phyloP scores from a whole-genome alignment of 2,888 invertebrate species.

The Chrysodeixis includens region DNA sequence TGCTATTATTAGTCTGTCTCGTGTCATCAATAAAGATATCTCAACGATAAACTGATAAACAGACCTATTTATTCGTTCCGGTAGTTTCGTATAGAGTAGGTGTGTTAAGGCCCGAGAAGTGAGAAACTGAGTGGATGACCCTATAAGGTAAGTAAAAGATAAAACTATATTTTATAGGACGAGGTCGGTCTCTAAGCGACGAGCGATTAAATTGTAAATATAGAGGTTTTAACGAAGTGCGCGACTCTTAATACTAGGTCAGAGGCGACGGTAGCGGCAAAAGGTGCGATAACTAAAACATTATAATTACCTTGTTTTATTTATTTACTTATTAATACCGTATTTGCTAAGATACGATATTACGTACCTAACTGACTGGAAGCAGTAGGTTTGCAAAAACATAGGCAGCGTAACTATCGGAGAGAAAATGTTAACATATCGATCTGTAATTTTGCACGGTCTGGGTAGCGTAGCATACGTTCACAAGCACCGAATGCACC shows the following conservation, averaged over 20 bases:
- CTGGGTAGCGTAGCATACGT: background rate
- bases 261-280: conserved; percentile 3
- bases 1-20: conserved; percentile 11
- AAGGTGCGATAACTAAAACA: conserved; percentile 5
- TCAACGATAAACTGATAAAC: conserved; percentile 38
- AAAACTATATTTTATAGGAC: conserved; percentile 60
- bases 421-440: background rate
- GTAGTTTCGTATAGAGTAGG: conserved; percentile 24
- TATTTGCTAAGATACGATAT: too few species aligned
- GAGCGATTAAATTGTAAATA: conserved; percentile 53
- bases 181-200: conserved; percentile 47
- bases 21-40: conserved; percentile 28
- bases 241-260: conserved; percentile 44
- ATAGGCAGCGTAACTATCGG: too few species aligned
- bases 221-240: conserved; percentile 50
- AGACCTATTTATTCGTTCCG: conserved; percentile 38
- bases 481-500: background rate
- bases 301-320: too few species aligned
- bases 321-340: too few species aligned
- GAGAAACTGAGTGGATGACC: conserved; percentile 50
- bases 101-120: conserved; percentile 22
- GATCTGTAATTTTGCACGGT: background rate
- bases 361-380: too few species aligned
- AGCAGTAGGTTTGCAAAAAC: too few species aligned
- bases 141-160: conserved; percentile 56